Percentiles rank a stretch among this genome's conserved stretches.
These are phyloP conservation scores for Chloroceryle aenea DNA, from an alignment of 2,113 vertebrate species.

Conservation along the genomic window DNA sequence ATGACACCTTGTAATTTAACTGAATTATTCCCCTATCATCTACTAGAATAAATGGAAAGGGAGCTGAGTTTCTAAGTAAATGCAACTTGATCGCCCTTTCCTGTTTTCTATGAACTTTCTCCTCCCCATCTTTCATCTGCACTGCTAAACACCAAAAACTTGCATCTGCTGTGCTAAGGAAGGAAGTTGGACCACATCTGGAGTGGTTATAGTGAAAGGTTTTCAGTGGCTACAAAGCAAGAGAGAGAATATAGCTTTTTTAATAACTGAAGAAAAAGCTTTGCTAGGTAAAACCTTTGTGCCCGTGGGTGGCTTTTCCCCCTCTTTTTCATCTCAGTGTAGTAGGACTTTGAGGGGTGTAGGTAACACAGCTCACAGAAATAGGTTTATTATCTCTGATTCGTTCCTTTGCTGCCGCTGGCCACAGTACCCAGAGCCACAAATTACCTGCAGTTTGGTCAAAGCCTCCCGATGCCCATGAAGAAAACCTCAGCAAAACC, in stretches of 20 bases:
- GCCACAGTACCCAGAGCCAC: not conserved
- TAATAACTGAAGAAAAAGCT: not conserved
- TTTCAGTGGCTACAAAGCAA: conserved; percentile 17
- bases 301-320: not conserved
- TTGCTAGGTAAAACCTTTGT: not conserved
- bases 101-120: conserved; percentile 71
- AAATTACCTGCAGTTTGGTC: not conserved
- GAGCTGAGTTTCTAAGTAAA: conserved; percentile 31
- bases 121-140: conserved; percentile 35
- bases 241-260: not conserved
- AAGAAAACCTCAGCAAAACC: not conserved
- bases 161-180: conserved; percentile 45
- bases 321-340: not conserved
- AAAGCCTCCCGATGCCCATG: fast-evolving
- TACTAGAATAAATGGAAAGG: conserved; percentile 25
- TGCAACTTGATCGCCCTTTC: not conserved
- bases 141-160: not conserved
- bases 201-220: conserved; percentile 41
- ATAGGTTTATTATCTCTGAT: not conserved
- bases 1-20: not conserved
- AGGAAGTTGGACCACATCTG: conserved; percentile 56
- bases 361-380: not conserved
- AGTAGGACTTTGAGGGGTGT: not conserved
- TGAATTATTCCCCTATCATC: not conserved
- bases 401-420: not conserved